Base-by-base conservation (phyloP, 2,113 vertebrate species). In the Genyomyrus donnyi region DNA sequence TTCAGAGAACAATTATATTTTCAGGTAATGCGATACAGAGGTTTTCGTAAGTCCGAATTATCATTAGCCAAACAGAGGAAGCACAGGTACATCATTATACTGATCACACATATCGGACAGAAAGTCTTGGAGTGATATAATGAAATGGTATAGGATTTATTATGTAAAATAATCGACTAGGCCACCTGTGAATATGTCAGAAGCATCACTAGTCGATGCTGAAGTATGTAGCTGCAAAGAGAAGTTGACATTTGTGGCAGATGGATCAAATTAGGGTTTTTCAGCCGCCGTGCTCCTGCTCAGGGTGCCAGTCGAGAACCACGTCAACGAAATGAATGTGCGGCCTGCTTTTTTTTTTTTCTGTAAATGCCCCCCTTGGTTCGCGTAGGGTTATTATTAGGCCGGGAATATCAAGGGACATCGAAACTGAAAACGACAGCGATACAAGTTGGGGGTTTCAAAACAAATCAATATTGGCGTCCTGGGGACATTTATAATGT, bases 171-270 rank as follows among this genome's bases (percentile, higher is more conserved):
- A 87, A 89, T 89, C 84, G 85, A 52, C 49, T 50, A 74, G 50
- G 88, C 56, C 89, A 89, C 90, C 86, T 56, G 66, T 58, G 86
- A 87, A 87, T 49, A 83, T 90, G 84, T 91, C 88, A 89, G 46
- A 85, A 90, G 88, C 89, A 62, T 91, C 84, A 46, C 87, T 85
- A 87, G 88, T 58, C 83, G 83, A 48, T 83, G 52, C 35, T 87
- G 89, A 77, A 89, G 31, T 90, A 91, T 89, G 83, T 80, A 52
- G 50, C 90, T 35, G 6, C 31, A 85, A 70, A 85, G 45, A 89
- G 83, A 91, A 62, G 49, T 70, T 91, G 85, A 45, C 85, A 84
- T 89, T 58, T 89, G 52, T 48, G 86, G 70, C 56, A 83, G 90
- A 86, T 42, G 58, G 56, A 88, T 89, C 77, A 91, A 90, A 87